Percentiles rank a stretch among this genome's conserved stretches.
Evolutionary conservation across 2,888 invertebrate species (phyloP).

Genomic region (Hirudinaria manillensis): DNA sequence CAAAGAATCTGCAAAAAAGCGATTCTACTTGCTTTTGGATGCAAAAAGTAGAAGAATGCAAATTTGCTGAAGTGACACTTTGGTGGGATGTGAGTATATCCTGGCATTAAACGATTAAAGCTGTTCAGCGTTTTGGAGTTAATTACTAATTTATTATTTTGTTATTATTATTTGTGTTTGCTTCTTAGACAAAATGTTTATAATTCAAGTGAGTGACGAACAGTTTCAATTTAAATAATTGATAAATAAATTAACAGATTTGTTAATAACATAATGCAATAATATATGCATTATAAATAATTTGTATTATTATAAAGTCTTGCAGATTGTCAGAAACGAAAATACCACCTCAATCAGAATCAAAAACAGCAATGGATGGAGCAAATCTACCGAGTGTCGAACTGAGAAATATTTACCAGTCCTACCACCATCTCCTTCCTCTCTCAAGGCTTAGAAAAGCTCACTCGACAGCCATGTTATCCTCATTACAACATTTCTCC

Average conservation of each 20-base stretch:
- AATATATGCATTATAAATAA: too few relatives aligned
- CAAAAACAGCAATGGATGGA: too few relatives aligned
- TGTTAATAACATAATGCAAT: too few relatives aligned
- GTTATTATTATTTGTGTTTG: neutral
- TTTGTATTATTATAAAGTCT: too few relatives aligned
- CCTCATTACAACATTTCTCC: neutral
- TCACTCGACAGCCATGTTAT: neutral
- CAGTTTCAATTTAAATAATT: too few relatives aligned
- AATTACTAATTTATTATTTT: neutral
- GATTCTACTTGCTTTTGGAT: neutral
- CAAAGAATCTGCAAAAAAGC: neutral
- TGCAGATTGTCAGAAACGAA: too few relatives aligned
- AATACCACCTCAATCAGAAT: too few relatives aligned
- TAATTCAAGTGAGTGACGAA: neutral
- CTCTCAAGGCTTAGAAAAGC: neutral
- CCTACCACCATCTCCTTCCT: conserved; percentile 2
- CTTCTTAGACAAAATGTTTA: neutral
- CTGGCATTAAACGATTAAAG: too few relatives aligned
- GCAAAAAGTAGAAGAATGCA: neutral
- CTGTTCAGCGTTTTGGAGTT: neutral
- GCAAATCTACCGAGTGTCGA: too few relatives aligned
- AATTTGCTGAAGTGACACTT: neutral
- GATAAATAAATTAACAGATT: too few relatives aligned
- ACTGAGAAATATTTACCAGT: neutral
- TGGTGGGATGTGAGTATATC: neutral